phyloP scores from a whole-genome alignment of 2,113 vertebrate species.

The Rhea pennata region DNA sequence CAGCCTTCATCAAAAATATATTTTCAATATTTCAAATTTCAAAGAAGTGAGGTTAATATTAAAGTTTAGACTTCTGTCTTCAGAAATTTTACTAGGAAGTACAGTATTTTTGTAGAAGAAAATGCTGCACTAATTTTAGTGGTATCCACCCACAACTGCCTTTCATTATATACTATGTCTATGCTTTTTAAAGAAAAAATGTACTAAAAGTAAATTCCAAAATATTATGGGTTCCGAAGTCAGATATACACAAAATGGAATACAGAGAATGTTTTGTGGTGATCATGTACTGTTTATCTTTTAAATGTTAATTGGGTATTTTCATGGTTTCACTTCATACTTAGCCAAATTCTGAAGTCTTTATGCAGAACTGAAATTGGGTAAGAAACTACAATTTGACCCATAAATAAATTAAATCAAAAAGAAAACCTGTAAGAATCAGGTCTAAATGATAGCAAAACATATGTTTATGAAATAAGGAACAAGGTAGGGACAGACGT shows the following conservation, averaged over 20 bases:
- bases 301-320: background rate
- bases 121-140: background rate
- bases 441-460: background rate
- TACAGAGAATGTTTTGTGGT: background rate
- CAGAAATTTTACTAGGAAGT: background rate
- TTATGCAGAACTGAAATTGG: background rate
- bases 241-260: background rate
- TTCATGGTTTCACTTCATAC: background rate
- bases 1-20: conserved; percentile 27
- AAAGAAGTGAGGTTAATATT: background rate
- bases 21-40: background rate
- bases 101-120: conserved; percentile 12
- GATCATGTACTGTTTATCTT: background rate
- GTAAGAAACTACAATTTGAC: background rate
- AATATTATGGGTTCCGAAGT: background rate
- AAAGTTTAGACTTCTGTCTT: background rate
- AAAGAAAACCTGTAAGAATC: background rate
- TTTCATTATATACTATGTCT: background rate
- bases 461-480: background rate
- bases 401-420: background rate
- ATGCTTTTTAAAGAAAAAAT: background rate
- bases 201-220: background rate
- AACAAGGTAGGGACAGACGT: background rate
- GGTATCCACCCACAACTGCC: background rate
- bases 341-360: background rate